phyloP scores from a whole-genome alignment of 2,797 vertebrate species.

The Enteromius viviparus region DNA sequence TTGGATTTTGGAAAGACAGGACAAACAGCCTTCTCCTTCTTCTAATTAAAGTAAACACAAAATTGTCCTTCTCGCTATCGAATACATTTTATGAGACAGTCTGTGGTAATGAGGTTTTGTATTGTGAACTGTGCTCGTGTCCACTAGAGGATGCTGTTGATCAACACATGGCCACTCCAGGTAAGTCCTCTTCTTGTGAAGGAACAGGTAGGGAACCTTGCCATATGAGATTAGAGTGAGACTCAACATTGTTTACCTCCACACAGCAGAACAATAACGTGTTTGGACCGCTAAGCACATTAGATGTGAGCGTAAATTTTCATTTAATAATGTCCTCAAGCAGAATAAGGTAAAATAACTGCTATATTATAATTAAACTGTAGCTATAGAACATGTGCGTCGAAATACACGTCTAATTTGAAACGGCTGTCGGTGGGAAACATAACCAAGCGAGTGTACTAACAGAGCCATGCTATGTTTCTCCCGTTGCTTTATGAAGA shows the following conservation, averaged over 20 bases:
- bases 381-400: background rate
- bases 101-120: slow-evolving; percentile 25
- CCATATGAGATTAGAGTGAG: background rate
- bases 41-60: slow-evolving; percentile 27
- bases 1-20: slow-evolving; percentile 31
- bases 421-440: background rate
- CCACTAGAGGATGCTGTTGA: slow-evolving; percentile 45
- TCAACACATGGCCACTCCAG: background rate
- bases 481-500: background rate
- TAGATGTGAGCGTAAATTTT: background rate
- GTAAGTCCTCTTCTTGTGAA: background rate
- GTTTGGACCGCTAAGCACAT: background rate
- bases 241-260: background rate
- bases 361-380: background rate
- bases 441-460: background rate
- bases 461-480: background rate
- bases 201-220: background rate
- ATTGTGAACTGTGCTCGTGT: background rate
- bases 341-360: slow-evolving; percentile 6
- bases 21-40: slow-evolving; percentile 34
- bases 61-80: slow-evolving; percentile 11
- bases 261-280: background rate
- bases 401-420: background rate
- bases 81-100: slow-evolving; percentile 45
- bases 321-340: background rate